Conservation (phyloP, 2,888 invertebrate species). For the Drosophila picticornis region DNA sequence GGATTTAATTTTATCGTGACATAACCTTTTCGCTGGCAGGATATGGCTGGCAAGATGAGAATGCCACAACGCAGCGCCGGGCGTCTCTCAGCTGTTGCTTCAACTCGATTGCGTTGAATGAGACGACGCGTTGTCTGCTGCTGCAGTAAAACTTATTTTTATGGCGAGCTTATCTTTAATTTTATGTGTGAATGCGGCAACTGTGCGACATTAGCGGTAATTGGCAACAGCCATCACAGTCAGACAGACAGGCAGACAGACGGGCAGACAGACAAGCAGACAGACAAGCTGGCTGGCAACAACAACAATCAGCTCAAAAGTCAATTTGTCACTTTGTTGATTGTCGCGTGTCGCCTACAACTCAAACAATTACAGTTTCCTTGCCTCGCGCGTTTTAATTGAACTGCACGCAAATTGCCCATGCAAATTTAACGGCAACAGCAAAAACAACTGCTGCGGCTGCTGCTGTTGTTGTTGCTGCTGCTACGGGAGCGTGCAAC, state of each 20-base stretch:
- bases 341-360: conserved; percentile 22
- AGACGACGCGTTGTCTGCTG: conserved; percentile 24
- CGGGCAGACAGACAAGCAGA: background rate
- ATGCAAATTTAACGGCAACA: conserved; percentile 28
- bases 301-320: conserved; percentile 48
- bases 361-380: conserved; percentile 37
- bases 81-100: conserved; percentile 53
- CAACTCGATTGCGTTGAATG: conserved; percentile 7
- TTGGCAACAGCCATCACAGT: conserved; percentile 61
- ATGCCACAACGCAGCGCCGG: conserved; percentile 11
- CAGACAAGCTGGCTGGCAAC: conserved; percentile 15
- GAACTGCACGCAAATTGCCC: conserved; percentile 66
- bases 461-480: background rate
- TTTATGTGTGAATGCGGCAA: conserved; percentile 79
- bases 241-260: conserved; percentile 5
- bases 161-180: conserved; percentile 80
- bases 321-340: conserved; percentile 65
- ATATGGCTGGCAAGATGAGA: conserved; percentile 25
- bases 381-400: conserved; percentile 53
- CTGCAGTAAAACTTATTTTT: conserved; percentile 78
- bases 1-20: conserved; percentile 80
- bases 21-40: conserved; percentile 70
- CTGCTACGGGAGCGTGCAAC: conserved; percentile 10
- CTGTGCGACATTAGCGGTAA: conserved; percentile 80
- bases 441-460: conserved; percentile 27